phyloP scores from a whole-genome alignment of 2,888 invertebrate species.

The Entomobrya proxima region DNA sequence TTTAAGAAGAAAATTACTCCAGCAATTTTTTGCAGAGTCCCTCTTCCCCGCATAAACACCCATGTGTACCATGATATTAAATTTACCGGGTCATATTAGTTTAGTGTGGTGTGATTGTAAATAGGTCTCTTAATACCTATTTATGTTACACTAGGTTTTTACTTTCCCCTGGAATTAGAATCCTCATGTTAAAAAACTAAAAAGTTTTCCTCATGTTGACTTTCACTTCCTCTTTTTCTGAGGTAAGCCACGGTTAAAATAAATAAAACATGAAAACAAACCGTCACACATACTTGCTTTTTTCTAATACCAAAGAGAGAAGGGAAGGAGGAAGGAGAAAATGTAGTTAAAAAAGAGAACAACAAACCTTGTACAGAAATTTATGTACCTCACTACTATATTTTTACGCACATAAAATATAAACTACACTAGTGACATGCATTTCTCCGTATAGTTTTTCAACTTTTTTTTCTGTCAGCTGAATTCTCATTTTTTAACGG shows the following conservation, averaged over 20 bases:
- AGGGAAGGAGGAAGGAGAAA: neutral
- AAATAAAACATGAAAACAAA: conserved; percentile 41
- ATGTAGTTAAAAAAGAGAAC: conserved; percentile 7
- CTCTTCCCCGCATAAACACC: neutral
- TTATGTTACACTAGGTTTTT: neutral
- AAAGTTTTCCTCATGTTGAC: neutral
- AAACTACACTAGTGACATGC: neutral
- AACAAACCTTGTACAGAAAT: neutral
- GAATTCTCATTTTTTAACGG: neutral
- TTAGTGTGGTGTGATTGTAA: conserved; percentile 2
- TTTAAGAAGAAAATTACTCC: neutral
- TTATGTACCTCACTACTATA: neutral
- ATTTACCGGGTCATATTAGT: neutral
- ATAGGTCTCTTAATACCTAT: conserved; percentile 27
- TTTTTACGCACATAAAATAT: neutral
- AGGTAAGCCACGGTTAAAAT: conserved; percentile 6
- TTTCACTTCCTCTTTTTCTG: neutral
- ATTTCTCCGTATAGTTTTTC: neutral
- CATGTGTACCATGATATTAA: neutral
- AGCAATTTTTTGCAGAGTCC: neutral
- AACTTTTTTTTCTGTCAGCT: neutral
- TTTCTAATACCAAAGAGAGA: neutral
- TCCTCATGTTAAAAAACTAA: neutral
- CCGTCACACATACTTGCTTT: conserved; percentile 31
- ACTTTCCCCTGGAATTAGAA: neutral